phyloP scores from a whole-genome alignment of 2,888 invertebrate genomes.

The Oithona nana region DNA sequence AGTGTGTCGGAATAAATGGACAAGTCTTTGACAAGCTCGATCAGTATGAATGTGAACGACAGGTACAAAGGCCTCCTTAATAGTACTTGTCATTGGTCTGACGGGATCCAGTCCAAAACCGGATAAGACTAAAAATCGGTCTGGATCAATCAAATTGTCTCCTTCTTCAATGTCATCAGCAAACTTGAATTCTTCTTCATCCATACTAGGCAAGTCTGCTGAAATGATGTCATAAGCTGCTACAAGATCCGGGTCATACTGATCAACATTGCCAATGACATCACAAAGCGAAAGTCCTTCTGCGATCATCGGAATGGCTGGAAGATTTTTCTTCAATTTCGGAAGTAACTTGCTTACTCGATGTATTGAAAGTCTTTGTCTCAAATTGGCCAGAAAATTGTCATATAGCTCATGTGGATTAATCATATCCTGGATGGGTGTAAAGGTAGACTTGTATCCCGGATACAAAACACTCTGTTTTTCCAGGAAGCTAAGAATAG shows the following conservation, averaged over 20 bases:
- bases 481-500: background rate
- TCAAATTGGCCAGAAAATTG: background rate
- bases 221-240: background rate
- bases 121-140: background rate
- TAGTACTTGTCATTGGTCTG: background rate
- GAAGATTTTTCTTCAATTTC: too few relatives aligned
- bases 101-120: conserved; percentile 3
- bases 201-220: background rate
- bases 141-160: background rate
- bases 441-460: background rate
- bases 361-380: background rate
- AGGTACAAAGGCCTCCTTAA: background rate
- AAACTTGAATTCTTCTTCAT: background rate
- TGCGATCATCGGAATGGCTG: background rate
- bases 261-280: background rate
- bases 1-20: background rate
- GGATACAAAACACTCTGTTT: background rate
- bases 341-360: too few relatives aligned
- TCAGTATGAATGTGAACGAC: background rate
- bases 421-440: background rate
- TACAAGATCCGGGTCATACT: background rate
- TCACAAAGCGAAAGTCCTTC: background rate
- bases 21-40: background rate
- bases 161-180: background rate
- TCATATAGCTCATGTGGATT: background rate